Evolutionary conservation across 2,113 vertebrate genomes (phyloP).

Genomic region (Puntigrus tetrazona): DNA sequence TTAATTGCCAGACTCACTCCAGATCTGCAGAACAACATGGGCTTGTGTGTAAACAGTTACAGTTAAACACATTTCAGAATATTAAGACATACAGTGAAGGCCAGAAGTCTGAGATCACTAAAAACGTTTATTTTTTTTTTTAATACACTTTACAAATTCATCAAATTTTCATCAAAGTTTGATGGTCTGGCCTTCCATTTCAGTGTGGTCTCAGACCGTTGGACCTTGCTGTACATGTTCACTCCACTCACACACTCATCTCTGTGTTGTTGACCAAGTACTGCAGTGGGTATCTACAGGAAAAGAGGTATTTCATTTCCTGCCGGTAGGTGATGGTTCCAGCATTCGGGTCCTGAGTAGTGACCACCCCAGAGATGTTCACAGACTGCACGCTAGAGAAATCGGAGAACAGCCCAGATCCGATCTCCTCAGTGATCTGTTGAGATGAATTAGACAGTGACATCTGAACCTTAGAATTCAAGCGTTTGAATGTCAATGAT

Average conservation of each 20-base stretch:
- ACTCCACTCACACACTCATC: slow-evolving; percentile 71
- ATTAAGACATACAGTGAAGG: background rate
- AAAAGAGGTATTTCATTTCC: slow-evolving; percentile 72
- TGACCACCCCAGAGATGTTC: slow-evolving; percentile 73
- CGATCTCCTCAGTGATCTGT: slow-evolving; percentile 63
- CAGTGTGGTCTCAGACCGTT: background rate
- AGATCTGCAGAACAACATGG: slow-evolving; percentile 60
- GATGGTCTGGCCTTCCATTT: background rate
- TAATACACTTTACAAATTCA: background rate
- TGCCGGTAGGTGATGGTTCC: slow-evolving; percentile 72
- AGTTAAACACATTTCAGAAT: background rate
- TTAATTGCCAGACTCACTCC: slow-evolving; percentile 70
- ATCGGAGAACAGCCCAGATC: slow-evolving; percentile 67
- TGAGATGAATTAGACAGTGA: no score
- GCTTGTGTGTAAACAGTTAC: background rate
- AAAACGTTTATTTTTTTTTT: background rate
- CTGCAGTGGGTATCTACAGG: slow-evolving; percentile 76
- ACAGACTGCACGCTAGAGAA: slow-evolving; percentile 71
- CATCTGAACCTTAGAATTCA: no score
- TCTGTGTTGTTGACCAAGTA: slow-evolving; percentile 78
- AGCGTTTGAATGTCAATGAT: no score
- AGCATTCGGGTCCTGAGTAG: slow-evolving; percentile 61
- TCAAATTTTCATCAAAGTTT: background rate
- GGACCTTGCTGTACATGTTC: background rate
- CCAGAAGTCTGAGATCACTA: background rate